Base-by-base conservation (phyloP, 2,888 invertebrate genomes). In the Podabrus alpinus region DNA sequence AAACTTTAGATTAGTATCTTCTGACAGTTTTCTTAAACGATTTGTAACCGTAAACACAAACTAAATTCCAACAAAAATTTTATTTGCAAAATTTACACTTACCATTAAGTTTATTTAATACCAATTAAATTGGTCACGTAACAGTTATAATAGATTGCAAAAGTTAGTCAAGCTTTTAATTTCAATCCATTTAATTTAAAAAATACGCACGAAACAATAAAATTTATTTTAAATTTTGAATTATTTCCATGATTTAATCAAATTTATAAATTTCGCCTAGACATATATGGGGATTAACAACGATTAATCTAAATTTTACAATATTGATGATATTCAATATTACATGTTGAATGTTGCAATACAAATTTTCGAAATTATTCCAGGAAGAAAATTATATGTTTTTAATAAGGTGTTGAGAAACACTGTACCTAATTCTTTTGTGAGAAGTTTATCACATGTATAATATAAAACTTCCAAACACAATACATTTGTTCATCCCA, bases 401-500 rank as follows among this genome's bases (percentile, higher is more conserved):
- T n/a, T 45, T 45, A 45, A 13, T 3, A 24, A n/a, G n/a, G 45
- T n/a, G 45, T 45, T 45, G 7, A 45, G 45, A n/a, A n/a, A 45
- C n/a, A 45, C 45, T 45, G n/a, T n/a, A n/a, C n/a, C n/a, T 45
- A 45, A 45, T 45, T 45, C 45, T 45, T 45, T n/a, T 45, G 45
- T 45, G n/a, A 45, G 45, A 9, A 45, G 45, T 45, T n/a, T 45
- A 45, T 45, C 45, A 45, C 45, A 45, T 45, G 45, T 45, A 45
- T 45, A 45, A 45, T 45, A 45, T 45, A 45, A 45, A 45, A 45
- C 45, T 45, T 45, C n/a, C n/a, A 45, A 45, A 45, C 45, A 45
- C 45, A 45, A 45, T 17, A 75, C 76, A 77, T 79, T 77, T 73
- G 69, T 66, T 76, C 64, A 67, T 29, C 62, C 60, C 68, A 68